Conservation (phyloP, 2,888 invertebrate species). For the Trilocha varians region DNA sequence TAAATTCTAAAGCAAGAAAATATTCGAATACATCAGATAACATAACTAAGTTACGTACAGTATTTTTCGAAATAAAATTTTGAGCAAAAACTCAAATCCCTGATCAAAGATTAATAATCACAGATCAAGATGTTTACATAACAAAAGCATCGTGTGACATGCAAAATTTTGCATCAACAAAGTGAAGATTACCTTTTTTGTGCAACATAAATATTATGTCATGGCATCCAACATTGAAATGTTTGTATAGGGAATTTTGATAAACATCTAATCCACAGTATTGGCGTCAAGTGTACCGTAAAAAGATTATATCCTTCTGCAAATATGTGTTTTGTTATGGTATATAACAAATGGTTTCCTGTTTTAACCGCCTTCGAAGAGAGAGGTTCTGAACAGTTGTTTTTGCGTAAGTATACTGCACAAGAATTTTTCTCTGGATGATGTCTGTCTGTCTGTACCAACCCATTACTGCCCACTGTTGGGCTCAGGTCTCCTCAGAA, state of each 20-base stretch:
- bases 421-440: too few species aligned
- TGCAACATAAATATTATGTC: constrained; percentile 60
- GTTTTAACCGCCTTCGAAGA: neutral
- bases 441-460: too few species aligned
- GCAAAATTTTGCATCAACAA: constrained; percentile 45
- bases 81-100: neutral
- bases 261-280: constrained; percentile 63
- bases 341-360: neutral
- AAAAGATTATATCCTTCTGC: constrained; percentile 62
- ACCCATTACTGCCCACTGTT: too few species aligned
- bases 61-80: too few species aligned
- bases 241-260: constrained; percentile 56
- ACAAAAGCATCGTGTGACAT: constrained; percentile 34
- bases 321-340: constrained; percentile 29
- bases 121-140: constrained; percentile 8
- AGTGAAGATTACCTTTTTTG: constrained; percentile 32
- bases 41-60: too few species aligned
- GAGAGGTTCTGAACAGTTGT: neutral
- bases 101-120: neutral
- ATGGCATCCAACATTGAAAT: constrained; percentile 34
- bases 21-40: too few species aligned
- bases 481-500: too few species aligned
- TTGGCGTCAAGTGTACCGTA: constrained; percentile 71
- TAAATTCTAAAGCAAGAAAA: too few species aligned
- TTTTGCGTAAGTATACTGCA: too few species aligned